phyloP scores from a whole-genome alignment of 2,113 vertebrate genomes.

The Clinocottus analis region DNA sequence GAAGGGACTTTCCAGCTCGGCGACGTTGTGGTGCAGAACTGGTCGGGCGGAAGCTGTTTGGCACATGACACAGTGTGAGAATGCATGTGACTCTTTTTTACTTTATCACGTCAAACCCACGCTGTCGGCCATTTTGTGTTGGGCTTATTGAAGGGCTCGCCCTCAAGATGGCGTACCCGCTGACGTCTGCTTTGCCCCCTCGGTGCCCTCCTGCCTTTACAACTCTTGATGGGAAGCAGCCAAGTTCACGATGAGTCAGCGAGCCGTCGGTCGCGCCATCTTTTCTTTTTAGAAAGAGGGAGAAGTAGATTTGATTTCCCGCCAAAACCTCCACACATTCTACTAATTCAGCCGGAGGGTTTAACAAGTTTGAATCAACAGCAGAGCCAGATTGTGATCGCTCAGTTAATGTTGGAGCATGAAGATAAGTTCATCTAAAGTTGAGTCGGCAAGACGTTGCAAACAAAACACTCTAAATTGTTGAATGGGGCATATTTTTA shows the following conservation, averaged over 20 bases:
- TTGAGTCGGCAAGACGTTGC: neutral
- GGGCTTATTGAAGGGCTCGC: accelerated
- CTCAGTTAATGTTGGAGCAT: neutral
- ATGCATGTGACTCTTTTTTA: neutral
- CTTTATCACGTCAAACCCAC: too few species aligned
- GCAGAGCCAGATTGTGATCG: neutral
- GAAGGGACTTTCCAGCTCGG: constrained; percentile 48
- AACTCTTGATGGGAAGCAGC: constrained; percentile 12
- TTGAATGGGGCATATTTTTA: neutral
- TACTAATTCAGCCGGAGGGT: accelerated
- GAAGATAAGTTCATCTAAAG: accelerated
- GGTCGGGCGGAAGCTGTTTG: neutral
- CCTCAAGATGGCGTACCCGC: constrained; percentile 40
- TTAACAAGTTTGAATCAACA: neutral
- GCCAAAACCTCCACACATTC: accelerated
- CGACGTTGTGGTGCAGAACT: neutral
- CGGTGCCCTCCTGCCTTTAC: accelerated
- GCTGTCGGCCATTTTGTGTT: constrained; percentile 37
- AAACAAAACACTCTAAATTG: neutral
- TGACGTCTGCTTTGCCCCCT: accelerated
- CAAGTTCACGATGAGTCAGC: neutral
- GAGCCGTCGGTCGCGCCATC: accelerated
- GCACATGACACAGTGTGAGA: neutral
- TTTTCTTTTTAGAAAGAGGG: neutral
- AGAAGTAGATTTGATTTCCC: neutral